These are phyloP conservation scores for Trichacis sp. DNA, from an alignment of 2,888 invertebrate genomes.

Conservation along the genomic window DNA sequence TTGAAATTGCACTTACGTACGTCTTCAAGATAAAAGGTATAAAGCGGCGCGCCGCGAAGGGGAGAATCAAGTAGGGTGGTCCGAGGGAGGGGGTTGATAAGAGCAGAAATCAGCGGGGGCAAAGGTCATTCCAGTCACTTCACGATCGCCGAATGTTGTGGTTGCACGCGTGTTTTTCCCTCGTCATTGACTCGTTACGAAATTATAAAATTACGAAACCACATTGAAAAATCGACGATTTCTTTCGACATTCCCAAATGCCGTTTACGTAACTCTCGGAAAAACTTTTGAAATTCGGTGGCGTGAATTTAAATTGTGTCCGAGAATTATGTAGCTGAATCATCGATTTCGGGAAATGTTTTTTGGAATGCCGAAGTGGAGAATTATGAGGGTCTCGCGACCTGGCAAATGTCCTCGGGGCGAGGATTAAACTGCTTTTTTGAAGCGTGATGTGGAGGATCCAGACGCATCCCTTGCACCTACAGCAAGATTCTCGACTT, in stretches of 20 bases:
- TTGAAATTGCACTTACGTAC: no score
- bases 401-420: constrained; percentile 11
- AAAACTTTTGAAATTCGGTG: background rate
- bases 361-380: background rate
- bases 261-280: no score
- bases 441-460: constrained; percentile 63
- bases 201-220: no score
- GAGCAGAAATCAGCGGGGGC: constrained; percentile 24
- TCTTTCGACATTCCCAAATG: no score
- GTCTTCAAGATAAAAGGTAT: background rate
- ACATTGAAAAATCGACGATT: no score
- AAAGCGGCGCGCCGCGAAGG: constrained; percentile 10
- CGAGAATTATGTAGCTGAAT: background rate
- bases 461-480: constrained; percentile 69
- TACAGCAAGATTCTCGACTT: constrained; percentile 68
- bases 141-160: constrained; percentile 6
- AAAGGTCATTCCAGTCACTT: constrained; percentile 27
- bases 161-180: background rate
- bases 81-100: constrained; percentile 21
- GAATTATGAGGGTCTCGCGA: constrained; percentile 14
- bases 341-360: background rate
- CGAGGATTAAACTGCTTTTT: constrained; percentile 7
- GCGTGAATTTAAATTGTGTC: background rate
- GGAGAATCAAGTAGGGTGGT: constrained; percentile 15
- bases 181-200: background rate